Evolutionary conservation across 1,140 invertebrate species (phyloP), one percentile per base, ranked within the genome.

Genomic region (Megathymus violae): DNA sequence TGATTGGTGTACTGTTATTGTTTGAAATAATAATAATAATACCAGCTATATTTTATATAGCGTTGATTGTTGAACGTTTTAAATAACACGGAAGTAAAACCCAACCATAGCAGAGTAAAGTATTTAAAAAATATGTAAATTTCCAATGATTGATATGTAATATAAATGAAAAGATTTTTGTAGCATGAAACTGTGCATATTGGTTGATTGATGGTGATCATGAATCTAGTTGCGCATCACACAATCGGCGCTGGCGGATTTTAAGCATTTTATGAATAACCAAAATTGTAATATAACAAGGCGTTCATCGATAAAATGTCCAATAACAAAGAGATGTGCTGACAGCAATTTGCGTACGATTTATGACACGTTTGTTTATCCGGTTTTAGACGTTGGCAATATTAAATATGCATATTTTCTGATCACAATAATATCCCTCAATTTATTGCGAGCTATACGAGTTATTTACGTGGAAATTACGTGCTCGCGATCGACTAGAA

Each of bases 271-370:
- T 44, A 56, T n/a, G n/a, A 44, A 0, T 31, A 31, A 19, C 10
- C 15, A 22, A 83, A 85, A 87, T 87, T 87, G 80, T 79, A 78
- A 79, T 67, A 85, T 85, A 87, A 87, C 82, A 80, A 76, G 69
- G 59, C 44, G 64, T 61, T 58, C 64, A 73, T 77, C 70, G 71
- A 74, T 76, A 75, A 74, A 78, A 82, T 80, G 72, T 64, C 79
- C 78, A 78, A 79, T 82, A 76, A 64, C 62, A 69, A 61, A 34
- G 25, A 17, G 15, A 46, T 38, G 40, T 43, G 60, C 51, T 51
- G 50, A 51, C 25, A 40, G 62, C 64, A 76, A 76, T 83, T 82
- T 80, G 62, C 78, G 78, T 79, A 56, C 59, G 69, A 74, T 76
- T 78, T 76, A 69, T 54, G 40, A 60, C 19, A 25, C 36, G 48